Percentiles rank a stretch among this genome's conserved stretches.
These are phyloP conservation scores for Conus betulinus DNA, from an alignment of 1,140 invertebrate genomes.

Conservation along the genomic window DNA sequence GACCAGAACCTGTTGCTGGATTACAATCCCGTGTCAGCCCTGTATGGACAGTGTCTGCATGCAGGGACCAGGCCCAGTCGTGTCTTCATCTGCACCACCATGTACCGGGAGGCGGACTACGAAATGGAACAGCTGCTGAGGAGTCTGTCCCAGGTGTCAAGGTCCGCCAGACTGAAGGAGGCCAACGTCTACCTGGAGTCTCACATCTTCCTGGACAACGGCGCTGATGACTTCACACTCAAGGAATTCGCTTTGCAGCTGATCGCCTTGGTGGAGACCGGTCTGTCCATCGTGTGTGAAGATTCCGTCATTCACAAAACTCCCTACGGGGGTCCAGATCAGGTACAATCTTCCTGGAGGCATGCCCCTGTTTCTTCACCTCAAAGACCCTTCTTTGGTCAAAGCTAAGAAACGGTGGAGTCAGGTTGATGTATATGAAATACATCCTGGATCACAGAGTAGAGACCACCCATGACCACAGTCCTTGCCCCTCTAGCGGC, in stretches of 20 bases:
- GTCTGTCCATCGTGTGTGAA: conserved; percentile 38
- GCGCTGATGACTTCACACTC: conserved; percentile 48
- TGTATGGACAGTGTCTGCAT: background rate
- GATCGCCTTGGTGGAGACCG: conserved; percentile 48
- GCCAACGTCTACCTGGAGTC: conserved; percentile 53
- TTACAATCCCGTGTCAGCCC: conserved; percentile 38
- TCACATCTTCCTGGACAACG: conserved; percentile 67
- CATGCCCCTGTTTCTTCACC: conserved; percentile 57
- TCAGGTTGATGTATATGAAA: conserved; percentile 64
- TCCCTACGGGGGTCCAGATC: conserved; percentile 58
- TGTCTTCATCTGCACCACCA: conserved; percentile 62
- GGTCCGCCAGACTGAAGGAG: conserved; percentile 41
- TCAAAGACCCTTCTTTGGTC: conserved; percentile 57
- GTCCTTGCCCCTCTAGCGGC: background rate
- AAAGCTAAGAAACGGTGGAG: conserved; percentile 66
- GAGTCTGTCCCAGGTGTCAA: conserved; percentile 53
- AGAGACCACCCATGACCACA: conserved; percentile 17
- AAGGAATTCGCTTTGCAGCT: conserved; percentile 64
- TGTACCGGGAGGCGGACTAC: conserved; percentile 61
- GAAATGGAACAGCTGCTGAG: conserved; percentile 59
- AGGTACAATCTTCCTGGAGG: conserved; percentile 45
- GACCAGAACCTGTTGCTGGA: conserved; percentile 48
- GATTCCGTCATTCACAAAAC: conserved; percentile 51
- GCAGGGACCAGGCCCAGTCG: conserved; percentile 24
- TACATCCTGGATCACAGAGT: conserved; percentile 58